Evolutionary conservation across 2,888 invertebrate species (phyloP), one percentile per base, ranked within the genome.

Genomic region (Liopterus haemorrhoidalis): DNA sequence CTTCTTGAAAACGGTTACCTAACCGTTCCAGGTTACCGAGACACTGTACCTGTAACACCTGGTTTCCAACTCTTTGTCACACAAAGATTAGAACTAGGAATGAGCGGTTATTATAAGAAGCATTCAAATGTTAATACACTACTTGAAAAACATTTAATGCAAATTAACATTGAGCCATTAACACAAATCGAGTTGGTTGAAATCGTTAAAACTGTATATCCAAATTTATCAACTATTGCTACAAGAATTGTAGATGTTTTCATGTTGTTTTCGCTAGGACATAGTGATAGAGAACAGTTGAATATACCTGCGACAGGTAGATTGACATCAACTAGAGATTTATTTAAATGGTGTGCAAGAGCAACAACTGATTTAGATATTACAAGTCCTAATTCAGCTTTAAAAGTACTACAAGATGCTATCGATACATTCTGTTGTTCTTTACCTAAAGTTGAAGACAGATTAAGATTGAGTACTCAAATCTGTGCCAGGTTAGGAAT

Each of bases 41-140:
- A 91, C 64, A 78, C 79, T 18, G 75, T 94, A 35, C 77, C 78
- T 46, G 81, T 90, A 27, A 77, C 85, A 39, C 83, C 88, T 14
- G 88, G 88, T 1, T 97, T 96, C 66, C 90, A 93, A 61, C 69
- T 99, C 5, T 94, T 99, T 70, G 82, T 93, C 1, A 96, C 96
- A 0, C 85, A 89, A 65, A 78, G 84, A 82, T 83, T 65, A 57
- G 36, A 48, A 27, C 30, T 18, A 12, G 77, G 78, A 35, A 70
- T 73, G 35, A 74, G 72, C 49, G 82, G 82, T 4, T 75, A 74
- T 56, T 78, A 81, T 53, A 69, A 68, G 51, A 68, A 79, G 59
- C 74, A 78, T 57, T 78, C 81, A 1, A 76, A 74, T 50, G 74
- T 82, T 0, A 77, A 79, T 51, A 74, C 78, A 28, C 66, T 91